Evolutionary conservation across 2,888 invertebrate species (phyloP), one percentile per base, ranked within the genome.

Genomic region (Ochropleura leucogaster): DNA sequence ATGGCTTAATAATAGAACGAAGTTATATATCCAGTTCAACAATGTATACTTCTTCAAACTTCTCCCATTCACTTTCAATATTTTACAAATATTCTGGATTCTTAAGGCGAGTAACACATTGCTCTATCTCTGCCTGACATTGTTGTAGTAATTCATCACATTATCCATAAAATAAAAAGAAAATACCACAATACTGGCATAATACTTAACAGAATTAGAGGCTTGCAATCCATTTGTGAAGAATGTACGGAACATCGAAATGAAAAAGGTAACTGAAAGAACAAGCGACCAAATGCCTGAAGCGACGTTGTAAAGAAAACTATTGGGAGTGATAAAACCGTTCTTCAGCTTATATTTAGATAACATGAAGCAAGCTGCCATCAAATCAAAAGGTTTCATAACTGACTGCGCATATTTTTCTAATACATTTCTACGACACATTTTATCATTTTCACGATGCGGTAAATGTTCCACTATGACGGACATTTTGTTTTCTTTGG

Each of bases 51-150:
- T 46, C 6, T 71, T 55, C 10, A n/a, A 69, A 55, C 16, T 18
- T 3, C 40, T 40, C 12, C 18, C 30, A 12, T 69, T 55, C 0
- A 3, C 10, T 42, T 69, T 42, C 12, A 49, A 47, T 0, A 14
- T 12, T 69, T 47, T 16, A 71, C 71, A 71, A 68, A 68, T 69
- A 47, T 69, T 68, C 16, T 69, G 71, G 1, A 71, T 46, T 46
- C 46, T 68, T 9, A 71, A 20, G 12, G 53, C 46, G 40, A 69
- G 46, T 40, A 55, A 40, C 16, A 71, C 71, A 1, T 55, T 68
- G 16, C 69, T 55, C 5, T 55, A 0, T 40, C 53, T 68, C n/a
- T 68, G 69, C 40, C 12, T 47, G 40, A 69, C 46, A 40, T 71
- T 71, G 0, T 14, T 16, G 12, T 8, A 16, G 55, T 68, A 68